Evolutionary conservation across 2,888 invertebrate genomes (phyloP), one percentile per base, ranked within the genome.

Genomic region (Sthenelais limicola): DNA sequence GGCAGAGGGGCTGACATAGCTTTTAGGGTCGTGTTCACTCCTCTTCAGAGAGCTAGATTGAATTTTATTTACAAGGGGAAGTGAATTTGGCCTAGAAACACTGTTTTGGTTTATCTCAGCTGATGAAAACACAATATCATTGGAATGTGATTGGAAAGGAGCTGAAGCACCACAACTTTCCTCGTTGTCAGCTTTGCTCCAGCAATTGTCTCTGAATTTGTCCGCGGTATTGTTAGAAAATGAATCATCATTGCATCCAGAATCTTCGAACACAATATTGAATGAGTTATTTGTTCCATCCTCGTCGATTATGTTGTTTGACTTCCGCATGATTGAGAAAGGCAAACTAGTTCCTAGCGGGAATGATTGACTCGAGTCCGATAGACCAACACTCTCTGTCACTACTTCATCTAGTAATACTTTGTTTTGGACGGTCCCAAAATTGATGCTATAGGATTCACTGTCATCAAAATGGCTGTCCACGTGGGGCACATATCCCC

Each of bases 191-290:
- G 49, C n/a, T n/a, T n/a, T n/a, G n/a, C n/a, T n/a, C n/a, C n/a
- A n/a, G n/a, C n/a, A n/a, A n/a, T n/a, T n/a, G n/a, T n/a, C n/a
- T n/a, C n/a, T n/a, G n/a, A n/a, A n/a, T n/a, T n/a, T n/a, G n/a
- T n/a, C n/a, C n/a, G n/a, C n/a, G n/a, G n/a, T n/a, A n/a, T n/a
- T n/a, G n/a, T n/a, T n/a, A n/a, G n/a, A n/a, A n/a, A n/a, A 67
- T 9, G 48, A 30, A 26, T 67, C 48, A n/a, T 48, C 58, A 35
- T 72, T 68, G 3, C 82, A 83, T 26, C 84, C 85, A 7, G 88
- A 86, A 76, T 84, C 84, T 76, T 89, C 89, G 82, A 91, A 78
- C 28, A 78, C 58, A 52, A 77, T 71, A 62, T 74, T 74, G 18
- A 75, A 66, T 0, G 74, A 75, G 52, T 73, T 62, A 28, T 70